These are phyloP conservation scores for Intellagama lesueurii DNA, from an alignment of 2,797 vertebrate species.

Conservation along the genomic window DNA sequence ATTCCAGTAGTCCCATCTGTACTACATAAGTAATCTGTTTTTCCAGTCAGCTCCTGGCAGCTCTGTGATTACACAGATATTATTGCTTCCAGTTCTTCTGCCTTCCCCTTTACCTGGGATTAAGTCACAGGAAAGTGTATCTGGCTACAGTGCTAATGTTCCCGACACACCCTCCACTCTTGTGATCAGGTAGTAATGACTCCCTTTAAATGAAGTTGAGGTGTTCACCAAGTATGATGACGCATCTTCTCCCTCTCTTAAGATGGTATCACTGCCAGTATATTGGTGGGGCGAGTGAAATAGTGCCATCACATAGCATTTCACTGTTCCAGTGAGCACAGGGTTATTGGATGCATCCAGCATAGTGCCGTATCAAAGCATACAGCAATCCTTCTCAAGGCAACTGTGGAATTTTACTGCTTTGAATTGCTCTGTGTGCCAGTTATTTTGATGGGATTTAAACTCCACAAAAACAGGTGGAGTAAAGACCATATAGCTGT, in stretches of 20 bases:
- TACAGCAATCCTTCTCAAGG: not conserved
- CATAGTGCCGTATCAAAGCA: not conserved
- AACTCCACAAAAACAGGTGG: not conserved
- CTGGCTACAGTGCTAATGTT: too few species aligned
- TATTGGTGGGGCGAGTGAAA: not conserved
- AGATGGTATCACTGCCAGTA: not conserved
- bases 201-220: not conserved
- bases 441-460: slow-evolving; percentile 4
- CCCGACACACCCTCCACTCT: not conserved
- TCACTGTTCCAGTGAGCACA: not conserved
- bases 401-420: not conserved
- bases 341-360: not conserved
- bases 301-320: not conserved
- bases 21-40: not conserved
- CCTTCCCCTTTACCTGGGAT: not conserved
- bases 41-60: not conserved
- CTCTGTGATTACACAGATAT: too few species aligned
- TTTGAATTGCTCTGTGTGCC: not conserved
- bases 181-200: not conserved
- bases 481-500: not conserved
- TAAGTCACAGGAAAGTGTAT: too few species aligned
- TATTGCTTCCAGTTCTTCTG: not conserved
- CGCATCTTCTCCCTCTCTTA: not conserved
- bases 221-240: not conserved
- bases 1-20: not conserved